Conservation (phyloP, 2,113 vertebrate genomes). For the Otis tarda region DNA sequence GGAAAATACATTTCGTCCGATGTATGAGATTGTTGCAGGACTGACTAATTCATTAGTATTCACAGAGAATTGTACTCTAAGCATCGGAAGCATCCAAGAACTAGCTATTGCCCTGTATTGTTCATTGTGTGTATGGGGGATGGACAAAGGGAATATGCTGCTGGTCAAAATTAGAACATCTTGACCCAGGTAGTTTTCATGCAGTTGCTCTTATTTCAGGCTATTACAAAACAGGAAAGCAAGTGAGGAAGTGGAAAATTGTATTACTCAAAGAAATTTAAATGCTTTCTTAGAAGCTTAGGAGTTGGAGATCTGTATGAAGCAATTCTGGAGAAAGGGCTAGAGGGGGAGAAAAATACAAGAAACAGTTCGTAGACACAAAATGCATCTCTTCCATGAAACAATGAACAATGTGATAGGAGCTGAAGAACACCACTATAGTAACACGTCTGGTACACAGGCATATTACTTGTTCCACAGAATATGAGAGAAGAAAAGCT, state of each 20-base stretch:
- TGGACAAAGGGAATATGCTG: neutral
- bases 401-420: neutral
- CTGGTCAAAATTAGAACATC: neutral
- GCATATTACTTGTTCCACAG: neutral
- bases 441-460: neutral
- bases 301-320: conserved; percentile 34
- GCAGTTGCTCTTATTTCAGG: conserved; percentile 16
- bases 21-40: neutral
- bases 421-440: neutral
- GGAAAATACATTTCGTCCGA: neutral
- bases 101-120: neutral
- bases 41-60: neutral
- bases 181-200: neutral
- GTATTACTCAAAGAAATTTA: conserved; percentile 10
- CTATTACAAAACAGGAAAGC: conserved; percentile 36
- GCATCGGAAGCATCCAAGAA: neutral
- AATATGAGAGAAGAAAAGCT: neutral
- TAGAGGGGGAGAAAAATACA: neutral
- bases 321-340: conserved; percentile 35
- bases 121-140: neutral
- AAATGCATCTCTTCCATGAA: neutral
- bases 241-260: conserved; percentile 35
- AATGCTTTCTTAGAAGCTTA: conserved; percentile 26
- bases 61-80: neutral
- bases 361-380: neutral